Evolutionary conservation across 1,140 invertebrate genomes (phyloP).

Genomic region (Lepidurus packardi): DNA sequence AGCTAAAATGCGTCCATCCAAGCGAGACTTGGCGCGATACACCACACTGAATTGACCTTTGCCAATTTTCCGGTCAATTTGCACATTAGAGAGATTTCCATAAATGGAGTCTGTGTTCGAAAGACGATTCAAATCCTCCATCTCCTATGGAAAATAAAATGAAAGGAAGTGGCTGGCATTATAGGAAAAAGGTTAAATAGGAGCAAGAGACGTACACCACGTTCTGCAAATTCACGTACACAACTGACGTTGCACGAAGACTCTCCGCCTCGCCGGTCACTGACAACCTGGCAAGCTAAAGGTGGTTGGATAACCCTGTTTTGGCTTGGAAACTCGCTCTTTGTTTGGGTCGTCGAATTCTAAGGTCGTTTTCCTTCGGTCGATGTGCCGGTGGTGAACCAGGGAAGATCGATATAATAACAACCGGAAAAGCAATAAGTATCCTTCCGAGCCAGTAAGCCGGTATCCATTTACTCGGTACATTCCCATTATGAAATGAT

Average conservation of each 20-base stretch:
- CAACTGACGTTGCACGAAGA: no score
- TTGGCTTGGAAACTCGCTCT: neutral
- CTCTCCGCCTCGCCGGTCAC: neutral
- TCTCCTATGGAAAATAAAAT: neutral
- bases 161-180: neutral
- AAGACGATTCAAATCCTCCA: constrained; percentile 1
- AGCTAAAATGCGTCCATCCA: constrained; percentile 50
- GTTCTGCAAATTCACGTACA: no score
- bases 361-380: neutral
- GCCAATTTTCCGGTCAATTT: constrained; percentile 57
- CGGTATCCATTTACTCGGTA: neutral
- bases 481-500: no score
- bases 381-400: neutral
- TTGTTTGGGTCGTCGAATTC: neutral
- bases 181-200: no score
- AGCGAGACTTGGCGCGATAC: constrained; percentile 50
- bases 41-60: constrained; percentile 61
- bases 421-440: neutral
- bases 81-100: constrained; percentile 48
- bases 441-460: neutral
- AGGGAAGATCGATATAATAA: neutral
- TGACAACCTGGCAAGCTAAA: neutral
- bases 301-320: neutral
- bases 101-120: neutral
- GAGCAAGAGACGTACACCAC: no score